Evolutionary conservation across 1,140 invertebrate species (phyloP), one percentile per base, ranked within the genome.

Genomic region (Hormaphis cornu): DNA sequence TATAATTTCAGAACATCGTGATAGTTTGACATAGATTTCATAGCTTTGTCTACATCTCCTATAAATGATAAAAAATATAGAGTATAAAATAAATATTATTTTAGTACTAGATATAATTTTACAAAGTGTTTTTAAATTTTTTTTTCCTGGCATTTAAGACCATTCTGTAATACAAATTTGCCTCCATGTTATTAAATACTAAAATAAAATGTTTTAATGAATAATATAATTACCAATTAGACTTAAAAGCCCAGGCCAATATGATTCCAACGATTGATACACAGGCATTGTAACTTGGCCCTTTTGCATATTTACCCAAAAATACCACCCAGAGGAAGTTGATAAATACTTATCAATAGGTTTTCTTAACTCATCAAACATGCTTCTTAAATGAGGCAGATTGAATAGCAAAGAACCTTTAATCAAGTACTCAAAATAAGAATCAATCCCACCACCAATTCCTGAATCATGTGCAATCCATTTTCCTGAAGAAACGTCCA

Each of bases 391-490:
- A 75, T 94, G 87, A 1, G 96, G 94, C 71, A 88, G 54, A 71
- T 89, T 87, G 9, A 91, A 80, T 26, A 91, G 74, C 14, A 90
- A 80, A 20, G 73, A 70, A 3, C 93, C 96, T 84, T 99, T 99
- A 0, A 96, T 95, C 61, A 99, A 81, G 80, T 99, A 99, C 80
- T 99, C 97, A 82, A 94, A 98, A 77, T 96, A 98, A 0, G 97
- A 99, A 79, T 99, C 97, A 10, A 99, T 90, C 14, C 96, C 97
- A 22, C 93, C 93, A 2, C 92, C 89, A 70, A 88, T 87, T 8
- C 94, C 95, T 50, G 94, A 88, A 81, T 99, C 97, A 33, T 93
- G 86, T 4, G 95, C 97, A 14, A 94, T 97, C 97, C 97, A 99
- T 58, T 91, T 85, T 0, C 96, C 96, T 35, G 88, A 95, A 74